Conservation (phyloP, 2,113 vertebrate genomes). For the Irena cyanogastra region DNA sequence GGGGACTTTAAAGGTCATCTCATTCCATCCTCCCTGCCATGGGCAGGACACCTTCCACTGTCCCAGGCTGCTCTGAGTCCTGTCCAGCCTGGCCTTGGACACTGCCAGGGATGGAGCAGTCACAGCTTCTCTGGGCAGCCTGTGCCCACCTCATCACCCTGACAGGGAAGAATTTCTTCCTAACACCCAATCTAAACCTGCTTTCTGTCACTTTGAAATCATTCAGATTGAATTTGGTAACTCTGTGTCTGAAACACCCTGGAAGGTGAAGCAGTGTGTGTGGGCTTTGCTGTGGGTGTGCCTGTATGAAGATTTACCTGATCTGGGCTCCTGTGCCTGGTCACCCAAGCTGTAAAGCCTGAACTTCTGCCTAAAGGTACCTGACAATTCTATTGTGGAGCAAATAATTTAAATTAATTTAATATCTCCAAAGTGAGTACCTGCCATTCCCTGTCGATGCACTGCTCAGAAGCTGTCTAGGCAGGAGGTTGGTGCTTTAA, state of each 20-base stretch:
- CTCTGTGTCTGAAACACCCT: neutral
- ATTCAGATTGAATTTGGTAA: neutral
- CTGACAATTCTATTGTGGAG: neutral
- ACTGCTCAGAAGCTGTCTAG: neutral
- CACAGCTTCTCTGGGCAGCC: neutral
- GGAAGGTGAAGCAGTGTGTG: neutral
- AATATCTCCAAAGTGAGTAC: neutral
- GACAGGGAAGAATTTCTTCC: neutral
- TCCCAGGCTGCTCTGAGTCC: neutral
- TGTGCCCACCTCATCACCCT: neutral
- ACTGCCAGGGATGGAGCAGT: neutral
- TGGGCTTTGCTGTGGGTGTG: neutral
- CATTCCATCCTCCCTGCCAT: neutral
- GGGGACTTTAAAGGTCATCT: neutral
- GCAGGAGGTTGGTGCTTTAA: neutral
- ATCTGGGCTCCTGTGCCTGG: neutral
- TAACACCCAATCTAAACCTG: neutral
- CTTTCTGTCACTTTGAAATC: neutral
- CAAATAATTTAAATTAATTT: neutral
- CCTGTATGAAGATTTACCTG: neutral
- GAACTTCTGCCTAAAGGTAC: neutral
- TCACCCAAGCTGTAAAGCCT: neutral
- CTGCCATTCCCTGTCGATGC: fast-evolving
- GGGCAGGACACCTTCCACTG: neutral
- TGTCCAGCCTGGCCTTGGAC: neutral